These are phyloP conservation scores for Neoascia interrupta DNA, from an alignment of 2,888 invertebrate species.

Conservation along the genomic window DNA sequence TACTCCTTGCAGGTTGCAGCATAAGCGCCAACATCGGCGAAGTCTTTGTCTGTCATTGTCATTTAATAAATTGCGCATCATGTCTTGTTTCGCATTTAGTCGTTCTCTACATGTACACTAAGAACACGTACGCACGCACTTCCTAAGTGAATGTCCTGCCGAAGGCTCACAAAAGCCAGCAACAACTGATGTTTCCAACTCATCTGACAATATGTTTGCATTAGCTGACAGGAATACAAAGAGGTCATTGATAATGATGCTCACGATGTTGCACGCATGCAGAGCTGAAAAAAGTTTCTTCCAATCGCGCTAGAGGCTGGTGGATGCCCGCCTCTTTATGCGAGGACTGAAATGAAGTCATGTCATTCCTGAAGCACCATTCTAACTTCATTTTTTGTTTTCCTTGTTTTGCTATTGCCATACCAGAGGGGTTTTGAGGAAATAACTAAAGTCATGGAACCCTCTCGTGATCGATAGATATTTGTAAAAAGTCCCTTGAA, in stretches of 20 bases:
- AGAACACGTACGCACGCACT: slow-evolving; percentile 29
- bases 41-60: slow-evolving; percentile 42
- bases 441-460: slow-evolving; percentile 21
- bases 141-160: slow-evolving; percentile 45
- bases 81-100: slow-evolving; percentile 23
- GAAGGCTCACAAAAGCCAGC: slow-evolving; percentile 13
- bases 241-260: slow-evolving; percentile 64
- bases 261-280: slow-evolving; percentile 38
- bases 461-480: slow-evolving; percentile 47
- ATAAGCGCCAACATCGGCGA: no score
- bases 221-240: slow-evolving; percentile 68
- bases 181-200: slow-evolving; percentile 66
- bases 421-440: slow-evolving; percentile 26
- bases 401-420: background rate
- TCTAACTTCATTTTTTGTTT: slow-evolving; percentile 52
- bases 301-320: slow-evolving; percentile 29
- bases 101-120: background rate
- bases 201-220: slow-evolving; percentile 68
- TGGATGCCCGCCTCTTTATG: slow-evolving; percentile 12
- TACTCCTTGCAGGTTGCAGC: no score
- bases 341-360: slow-evolving; percentile 57
- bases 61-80: slow-evolving; percentile 61
- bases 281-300: slow-evolving; percentile 16
- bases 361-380: slow-evolving; percentile 47
- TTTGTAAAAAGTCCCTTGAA: slow-evolving; percentile 46